These are phyloP conservation scores for Ctenodactylus gundi DNA, from an alignment of 2,113 vertebrate species.

Conservation along the genomic window DNA sequence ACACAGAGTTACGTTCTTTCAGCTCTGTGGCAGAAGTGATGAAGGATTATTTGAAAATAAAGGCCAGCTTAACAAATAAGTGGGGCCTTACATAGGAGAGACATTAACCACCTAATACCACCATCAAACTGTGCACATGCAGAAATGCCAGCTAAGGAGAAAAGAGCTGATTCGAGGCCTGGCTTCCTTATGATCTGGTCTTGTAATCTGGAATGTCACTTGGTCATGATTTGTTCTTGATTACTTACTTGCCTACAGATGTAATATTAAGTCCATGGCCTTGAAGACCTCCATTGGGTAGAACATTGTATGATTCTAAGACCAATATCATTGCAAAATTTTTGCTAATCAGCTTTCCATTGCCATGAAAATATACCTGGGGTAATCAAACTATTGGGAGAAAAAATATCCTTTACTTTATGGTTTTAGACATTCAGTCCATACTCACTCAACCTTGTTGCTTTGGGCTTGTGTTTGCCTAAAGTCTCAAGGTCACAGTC, in stretches of 20 bases:
- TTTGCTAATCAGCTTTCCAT: not conserved
- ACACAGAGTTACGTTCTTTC: not conserved
- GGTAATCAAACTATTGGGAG: not conserved
- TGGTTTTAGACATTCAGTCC: not conserved
- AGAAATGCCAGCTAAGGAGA: not conserved
- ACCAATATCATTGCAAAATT: not conserved
- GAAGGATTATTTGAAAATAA: not conserved
- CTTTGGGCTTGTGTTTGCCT: not conserved
- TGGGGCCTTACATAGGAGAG: not conserved
- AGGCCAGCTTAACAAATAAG: not conserved
- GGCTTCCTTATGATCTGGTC: not conserved
- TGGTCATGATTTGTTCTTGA: not conserved
- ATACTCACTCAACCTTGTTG: not conserved
- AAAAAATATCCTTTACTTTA: not conserved
- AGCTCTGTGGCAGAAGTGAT: not conserved
- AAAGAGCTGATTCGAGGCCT: not conserved
- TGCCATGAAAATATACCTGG: not conserved
- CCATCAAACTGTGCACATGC: not conserved
- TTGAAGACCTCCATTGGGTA: not conserved
- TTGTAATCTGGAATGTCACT: not conserved
- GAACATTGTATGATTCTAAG: not conserved
- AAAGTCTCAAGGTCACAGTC: not conserved
- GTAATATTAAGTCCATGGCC: not conserved
- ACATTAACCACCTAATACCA: conserved; percentile 31
- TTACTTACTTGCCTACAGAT: not conserved